Base-by-base conservation (phyloP, 2,888 invertebrate species). In the Empis livida region DNA sequence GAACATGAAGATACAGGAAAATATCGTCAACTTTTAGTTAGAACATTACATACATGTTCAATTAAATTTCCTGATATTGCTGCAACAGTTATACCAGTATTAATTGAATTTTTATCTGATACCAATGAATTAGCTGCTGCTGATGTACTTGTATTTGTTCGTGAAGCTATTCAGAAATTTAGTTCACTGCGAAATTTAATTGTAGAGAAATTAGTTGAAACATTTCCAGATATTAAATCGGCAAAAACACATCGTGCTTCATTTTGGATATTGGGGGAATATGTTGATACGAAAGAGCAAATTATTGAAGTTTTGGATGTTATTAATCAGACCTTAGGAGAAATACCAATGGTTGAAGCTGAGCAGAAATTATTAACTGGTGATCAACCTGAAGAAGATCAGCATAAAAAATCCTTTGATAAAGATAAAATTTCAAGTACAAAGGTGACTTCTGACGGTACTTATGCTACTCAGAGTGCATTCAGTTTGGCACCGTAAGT, bases 401-500 rank as follows among this genome's bases (percentile, higher is more conserved):
- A 45, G 11, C 37, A 20, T 16, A 40, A 44, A 42, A 45, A 42
- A 14, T 71, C 68, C 46, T 64, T 66, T 4, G 65, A 62, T 47
- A 55, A 66, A 2, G 68, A 71, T 2, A 55, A 53, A 10, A 51
- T 54, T 23, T 54, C 63, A 32, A 64, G 54, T 50, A 68, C 62
- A 44, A 69, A 68, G 50, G 95, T 99, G 39, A 99, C 99, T 42
- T 96, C 97, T 32, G 99, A 99, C 73, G 99, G 99, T 16, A 96
- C 97, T 0, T 99, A 99, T 69, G 99, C 97, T 23, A 87, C 95
- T 5, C 97, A 99, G 71, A 95, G 95, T 54, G 96, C 94, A 39
- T 94, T 97, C 70, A 94, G 89, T 62, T 74, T 89, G 56, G 76
- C 82, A 20, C 74, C 78, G 79, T 84, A 66, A 75, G 81, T 75